Conservation (phyloP, 1,140 invertebrate species). For the Eubasilissa regina region DNA sequence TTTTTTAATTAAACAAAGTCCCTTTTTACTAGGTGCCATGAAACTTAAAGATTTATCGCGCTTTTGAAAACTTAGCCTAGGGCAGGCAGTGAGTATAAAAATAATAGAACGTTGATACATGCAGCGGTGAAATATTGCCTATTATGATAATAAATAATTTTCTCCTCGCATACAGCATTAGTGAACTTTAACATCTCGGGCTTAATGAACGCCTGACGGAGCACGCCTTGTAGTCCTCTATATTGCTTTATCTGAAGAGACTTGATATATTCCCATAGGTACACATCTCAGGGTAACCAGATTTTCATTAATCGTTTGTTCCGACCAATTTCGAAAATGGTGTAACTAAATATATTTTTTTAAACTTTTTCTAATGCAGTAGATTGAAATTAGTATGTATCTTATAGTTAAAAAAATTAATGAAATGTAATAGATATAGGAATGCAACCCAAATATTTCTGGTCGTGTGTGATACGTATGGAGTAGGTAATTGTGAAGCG, state of each 20-base stretch:
- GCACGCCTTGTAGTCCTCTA: background rate
- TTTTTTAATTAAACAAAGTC: background rate
- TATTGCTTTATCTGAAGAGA: slow-evolving; percentile 20
- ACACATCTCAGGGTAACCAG: background rate
- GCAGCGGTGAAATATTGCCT: slow-evolving; percentile 34
- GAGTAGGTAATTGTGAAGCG: no score
- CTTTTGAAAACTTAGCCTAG: background rate
- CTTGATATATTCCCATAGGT: slow-evolving; percentile 21
- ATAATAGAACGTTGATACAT: slow-evolving; percentile 2
- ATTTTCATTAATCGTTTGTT: background rate
- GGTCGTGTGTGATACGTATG: no score
- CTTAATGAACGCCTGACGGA: slow-evolving; percentile 34
- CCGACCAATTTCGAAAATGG: background rate
- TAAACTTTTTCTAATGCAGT: no score
- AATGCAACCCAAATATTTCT: no score
- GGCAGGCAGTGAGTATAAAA: slow-evolving; percentile 16
- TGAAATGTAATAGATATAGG: no score
- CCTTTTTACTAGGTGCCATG: background rate
- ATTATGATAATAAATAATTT: slow-evolving; percentile 42
- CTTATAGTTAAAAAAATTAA: background rate
- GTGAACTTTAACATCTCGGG: slow-evolving; percentile 28
- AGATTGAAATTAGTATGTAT: background rate
- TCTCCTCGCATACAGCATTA: slow-evolving; percentile 24
- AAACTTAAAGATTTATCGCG: slow-evolving; percentile 1
- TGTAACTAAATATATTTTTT: background rate